phyloP scores from a whole-genome alignment of 2,888 invertebrate species.

The Microplitis deprimator region DNA sequence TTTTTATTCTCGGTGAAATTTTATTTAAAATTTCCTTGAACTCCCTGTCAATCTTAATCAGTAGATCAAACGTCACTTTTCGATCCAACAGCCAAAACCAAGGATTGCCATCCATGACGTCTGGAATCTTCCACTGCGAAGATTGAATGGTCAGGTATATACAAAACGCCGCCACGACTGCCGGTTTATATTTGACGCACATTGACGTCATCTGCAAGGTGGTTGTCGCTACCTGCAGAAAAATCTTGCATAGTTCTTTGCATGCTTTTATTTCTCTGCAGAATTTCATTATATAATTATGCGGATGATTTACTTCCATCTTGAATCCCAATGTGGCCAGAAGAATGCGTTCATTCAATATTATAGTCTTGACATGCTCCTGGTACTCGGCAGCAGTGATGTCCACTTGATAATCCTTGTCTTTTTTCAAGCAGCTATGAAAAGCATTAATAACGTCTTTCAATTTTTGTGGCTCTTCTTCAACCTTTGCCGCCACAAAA shows the following conservation, averaged over 20 bases:
- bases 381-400: too few relatives aligned
- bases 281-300: neutral
- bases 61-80: neutral
- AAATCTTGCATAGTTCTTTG: neutral
- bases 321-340: neutral
- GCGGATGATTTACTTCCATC: neutral
- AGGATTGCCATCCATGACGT: neutral
- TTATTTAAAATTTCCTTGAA: neutral
- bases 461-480: too few relatives aligned
- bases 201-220: neutral
- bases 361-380: too few relatives aligned
- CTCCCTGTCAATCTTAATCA: neutral
- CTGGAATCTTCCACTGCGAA: neutral
- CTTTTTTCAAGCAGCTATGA: too few relatives aligned
- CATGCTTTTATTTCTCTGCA: neutral
- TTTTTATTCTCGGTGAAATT: neutral
- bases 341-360: too few relatives aligned
- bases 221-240: neutral
- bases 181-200: neutral
- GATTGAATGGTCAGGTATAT: neutral
- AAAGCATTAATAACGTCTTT: too few relatives aligned
- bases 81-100: neutral
- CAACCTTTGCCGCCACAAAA: too few relatives aligned
- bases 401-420: too few relatives aligned
- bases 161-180: neutral